Percentiles rank a stretch among this genome's conserved stretches.
phyloP scores from a whole-genome alignment of 1,140 invertebrate species.

The Musca vetustissima region DNA sequence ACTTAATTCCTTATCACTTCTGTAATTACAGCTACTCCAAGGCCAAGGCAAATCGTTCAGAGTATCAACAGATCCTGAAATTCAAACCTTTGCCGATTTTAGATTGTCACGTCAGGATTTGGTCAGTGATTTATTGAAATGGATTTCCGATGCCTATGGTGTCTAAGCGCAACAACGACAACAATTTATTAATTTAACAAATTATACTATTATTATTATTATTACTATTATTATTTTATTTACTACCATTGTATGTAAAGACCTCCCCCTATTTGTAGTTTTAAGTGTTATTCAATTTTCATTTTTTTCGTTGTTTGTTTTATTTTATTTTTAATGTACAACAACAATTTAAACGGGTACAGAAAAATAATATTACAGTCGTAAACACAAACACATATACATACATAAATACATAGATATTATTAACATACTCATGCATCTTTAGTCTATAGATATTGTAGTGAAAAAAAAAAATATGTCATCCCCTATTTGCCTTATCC shows the following conservation, averaged over 20 bases:
- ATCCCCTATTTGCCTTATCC: too few relatives aligned
- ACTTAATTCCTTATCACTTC: neutral
- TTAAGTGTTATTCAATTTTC: conserved; percentile 6
- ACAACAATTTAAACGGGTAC: too few relatives aligned
- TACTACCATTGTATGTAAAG: neutral
- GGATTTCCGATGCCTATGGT: conserved; percentile 57
- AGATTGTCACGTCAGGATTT: conserved; percentile 83
- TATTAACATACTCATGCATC: too few relatives aligned
- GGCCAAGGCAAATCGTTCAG: conserved; percentile 87
- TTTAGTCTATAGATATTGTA: too few relatives aligned
- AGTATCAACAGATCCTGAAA: conserved; percentile 76
- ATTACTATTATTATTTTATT: too few relatives aligned
- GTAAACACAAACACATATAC: too few relatives aligned
- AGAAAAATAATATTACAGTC: too few relatives aligned
- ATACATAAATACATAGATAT: too few relatives aligned
- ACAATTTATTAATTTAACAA: neutral
- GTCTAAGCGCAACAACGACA: neutral
- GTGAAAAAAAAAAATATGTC: too few relatives aligned
- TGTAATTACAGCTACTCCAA: conserved; percentile 67
- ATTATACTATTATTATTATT: conserved; percentile 1
- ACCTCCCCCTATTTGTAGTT: too few relatives aligned
- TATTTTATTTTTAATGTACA: too few relatives aligned
- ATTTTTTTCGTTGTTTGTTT: too few relatives aligned
- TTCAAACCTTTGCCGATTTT: conserved; percentile 79
- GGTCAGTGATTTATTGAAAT: conserved; percentile 82